These are phyloP conservation scores for Melanotaenia parkinsoni DNA, from an alignment of 2,797 vertebrate genomes.

Conservation along the genomic window DNA sequence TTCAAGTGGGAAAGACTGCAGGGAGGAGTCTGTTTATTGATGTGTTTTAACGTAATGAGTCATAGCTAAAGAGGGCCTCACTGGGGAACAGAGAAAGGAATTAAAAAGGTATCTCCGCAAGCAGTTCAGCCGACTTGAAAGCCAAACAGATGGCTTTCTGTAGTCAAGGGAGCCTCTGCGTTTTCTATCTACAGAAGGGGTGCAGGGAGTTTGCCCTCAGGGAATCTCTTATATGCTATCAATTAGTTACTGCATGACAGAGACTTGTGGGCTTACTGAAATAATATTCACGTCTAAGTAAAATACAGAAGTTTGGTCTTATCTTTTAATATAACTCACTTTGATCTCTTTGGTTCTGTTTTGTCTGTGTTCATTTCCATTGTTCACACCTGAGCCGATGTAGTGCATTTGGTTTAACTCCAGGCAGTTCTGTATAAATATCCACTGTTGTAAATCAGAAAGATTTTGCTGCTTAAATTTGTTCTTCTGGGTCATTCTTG, in stretches of 20 bases:
- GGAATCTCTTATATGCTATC: constrained; percentile 52
- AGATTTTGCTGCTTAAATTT: background rate
- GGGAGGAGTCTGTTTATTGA: constrained; percentile 57
- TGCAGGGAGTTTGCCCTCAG: constrained; percentile 46
- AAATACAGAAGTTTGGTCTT: background rate
- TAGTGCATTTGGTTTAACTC: constrained; percentile 17
- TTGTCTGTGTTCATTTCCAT: constrained; percentile 14
- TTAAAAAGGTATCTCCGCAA: constrained; percentile 66
- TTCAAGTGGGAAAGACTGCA: constrained; percentile 15
- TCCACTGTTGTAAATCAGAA: background rate
- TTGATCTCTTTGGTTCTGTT: constrained; percentile 1
- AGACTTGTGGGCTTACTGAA: constrained; percentile 42
- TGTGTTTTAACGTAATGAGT: constrained; percentile 70
- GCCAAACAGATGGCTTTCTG: constrained; percentile 76
- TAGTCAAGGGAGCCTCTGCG: constrained; percentile 59
- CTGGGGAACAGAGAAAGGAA: constrained; percentile 50
- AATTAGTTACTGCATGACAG: constrained; percentile 58
- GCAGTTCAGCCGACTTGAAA: constrained; percentile 69
- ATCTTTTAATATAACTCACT: constrained; percentile 13
- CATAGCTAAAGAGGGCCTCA: constrained; percentile 60
- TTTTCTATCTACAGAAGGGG: constrained; percentile 68
- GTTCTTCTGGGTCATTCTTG: background rate
- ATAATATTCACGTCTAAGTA: constrained; percentile 23
- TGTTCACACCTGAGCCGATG: constrained; percentile 3
- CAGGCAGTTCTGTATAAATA: background rate